phyloP scores from a whole-genome alignment of 2,797 vertebrate species.

The Tangara arthus region DNA sequence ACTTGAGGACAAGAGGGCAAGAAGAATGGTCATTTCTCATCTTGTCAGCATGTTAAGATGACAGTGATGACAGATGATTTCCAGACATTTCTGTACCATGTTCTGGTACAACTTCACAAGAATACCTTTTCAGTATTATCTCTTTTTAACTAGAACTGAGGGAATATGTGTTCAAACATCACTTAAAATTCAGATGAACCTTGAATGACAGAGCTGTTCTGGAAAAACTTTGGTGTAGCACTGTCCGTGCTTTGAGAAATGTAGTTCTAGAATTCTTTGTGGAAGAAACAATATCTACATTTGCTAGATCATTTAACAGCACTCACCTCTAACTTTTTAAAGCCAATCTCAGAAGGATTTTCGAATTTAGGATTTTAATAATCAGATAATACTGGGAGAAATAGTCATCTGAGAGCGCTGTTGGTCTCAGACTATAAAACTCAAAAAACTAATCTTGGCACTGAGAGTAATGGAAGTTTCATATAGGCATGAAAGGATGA shows the following conservation, averaged over 20 bases:
- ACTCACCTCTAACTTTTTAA: background rate
- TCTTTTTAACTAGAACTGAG: background rate
- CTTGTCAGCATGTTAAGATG: background rate
- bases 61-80: background rate
- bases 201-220: background rate
- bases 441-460: background rate
- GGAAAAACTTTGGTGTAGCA: background rate
- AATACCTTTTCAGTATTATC: background rate
- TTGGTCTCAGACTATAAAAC: background rate
- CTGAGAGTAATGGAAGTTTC: background rate
- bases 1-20: background rate
- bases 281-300: background rate
- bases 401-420: background rate
- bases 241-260: accelerated
- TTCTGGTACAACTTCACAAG: background rate
- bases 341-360: background rate
- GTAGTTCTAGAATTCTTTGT: background rate
- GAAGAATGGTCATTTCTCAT: background rate
- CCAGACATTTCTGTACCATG: background rate
- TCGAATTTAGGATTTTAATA: background rate
- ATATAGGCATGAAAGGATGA: background rate
- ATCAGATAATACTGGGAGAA: background rate
- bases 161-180: background rate
- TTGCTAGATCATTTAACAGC: background rate
- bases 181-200: background rate